These are phyloP conservation scores for Calliopsis andreniformis DNA, from an alignment of 1,140 invertebrate genomes.

Conservation along the genomic window DNA sequence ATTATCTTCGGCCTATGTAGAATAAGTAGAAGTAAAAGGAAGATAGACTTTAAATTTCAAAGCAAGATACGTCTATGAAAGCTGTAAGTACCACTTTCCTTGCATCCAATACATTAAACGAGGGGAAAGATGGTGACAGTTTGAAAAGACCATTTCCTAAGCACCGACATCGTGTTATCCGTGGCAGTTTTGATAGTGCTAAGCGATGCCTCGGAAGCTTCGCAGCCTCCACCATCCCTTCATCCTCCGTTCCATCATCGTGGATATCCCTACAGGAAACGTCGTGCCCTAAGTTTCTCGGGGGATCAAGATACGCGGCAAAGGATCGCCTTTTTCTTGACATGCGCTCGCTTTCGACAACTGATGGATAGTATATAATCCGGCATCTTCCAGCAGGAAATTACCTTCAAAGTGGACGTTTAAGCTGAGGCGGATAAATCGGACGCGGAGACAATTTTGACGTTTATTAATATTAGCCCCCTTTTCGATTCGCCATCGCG, in stretches of 20 bases:
- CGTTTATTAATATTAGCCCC: slow-evolving; percentile 19
- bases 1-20: too few species aligned
- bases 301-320: background rate
- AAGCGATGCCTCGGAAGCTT: slow-evolving; percentile 3
- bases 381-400: slow-evolving; percentile 26
- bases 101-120: background rate
- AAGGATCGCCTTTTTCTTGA: background rate
- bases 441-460: background rate
- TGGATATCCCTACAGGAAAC: background rate
- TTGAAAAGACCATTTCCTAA: background rate
- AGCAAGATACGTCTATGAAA: too few species aligned
- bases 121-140: background rate
- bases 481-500: background rate
- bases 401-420: slow-evolving; percentile 9
- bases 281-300: background rate
- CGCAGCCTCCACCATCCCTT: background rate
- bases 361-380: slow-evolving; percentile 12
- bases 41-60: too few species aligned
- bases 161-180: background rate
- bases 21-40: too few species aligned
- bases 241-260: background rate
- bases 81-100: background rate
- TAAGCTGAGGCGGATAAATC: slow-evolving; percentile 9
- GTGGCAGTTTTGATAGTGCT: slow-evolving; percentile 1
- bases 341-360: background rate